Conservation (phyloP, 2,113 vertebrate genomes). For the Leptobrachium leishanense region DNA sequence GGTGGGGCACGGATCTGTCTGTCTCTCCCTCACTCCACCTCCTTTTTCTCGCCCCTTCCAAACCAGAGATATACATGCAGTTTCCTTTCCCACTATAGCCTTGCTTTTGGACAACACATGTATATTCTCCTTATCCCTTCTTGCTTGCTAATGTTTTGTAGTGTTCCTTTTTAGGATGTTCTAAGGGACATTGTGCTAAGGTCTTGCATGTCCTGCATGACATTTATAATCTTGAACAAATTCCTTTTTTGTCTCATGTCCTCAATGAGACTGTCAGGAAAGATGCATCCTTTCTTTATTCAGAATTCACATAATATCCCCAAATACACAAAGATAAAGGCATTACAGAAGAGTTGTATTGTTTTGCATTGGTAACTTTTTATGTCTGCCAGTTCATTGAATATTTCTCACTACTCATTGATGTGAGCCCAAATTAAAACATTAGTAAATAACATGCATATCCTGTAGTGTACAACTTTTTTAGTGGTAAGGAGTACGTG, state of each 20-base stretch:
- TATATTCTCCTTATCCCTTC: slow-evolving; percentile 22
- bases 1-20: slow-evolving; percentile 71
- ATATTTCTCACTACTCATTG: no score
- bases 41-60: slow-evolving; percentile 25
- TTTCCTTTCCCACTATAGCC: slow-evolving; percentile 18
- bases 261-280: neutral
- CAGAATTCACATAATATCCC: neutral
- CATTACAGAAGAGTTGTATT: no score
- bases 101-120: slow-evolving; percentile 24
- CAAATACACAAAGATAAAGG: no score
- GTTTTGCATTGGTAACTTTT: no score
- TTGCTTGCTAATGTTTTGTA: slow-evolving; percentile 37
- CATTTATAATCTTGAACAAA: neutral
- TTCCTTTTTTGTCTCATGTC: neutral
- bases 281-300: neutral
- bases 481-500: no score
- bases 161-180: neutral
- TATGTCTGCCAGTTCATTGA: no score
- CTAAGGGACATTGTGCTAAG: neutral
- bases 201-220: slow-evolving; percentile 19
- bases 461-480: no score
- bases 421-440: no score
- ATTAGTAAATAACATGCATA: no score
- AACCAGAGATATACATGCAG: slow-evolving; percentile 52
- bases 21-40: slow-evolving; percentile 58